Percentiles rank a stretch among this genome's conserved stretches.
These are phyloP conservation scores for Platichthys flesus DNA, from an alignment of 2,113 vertebrate genomes.

Conservation along the genomic window DNA sequence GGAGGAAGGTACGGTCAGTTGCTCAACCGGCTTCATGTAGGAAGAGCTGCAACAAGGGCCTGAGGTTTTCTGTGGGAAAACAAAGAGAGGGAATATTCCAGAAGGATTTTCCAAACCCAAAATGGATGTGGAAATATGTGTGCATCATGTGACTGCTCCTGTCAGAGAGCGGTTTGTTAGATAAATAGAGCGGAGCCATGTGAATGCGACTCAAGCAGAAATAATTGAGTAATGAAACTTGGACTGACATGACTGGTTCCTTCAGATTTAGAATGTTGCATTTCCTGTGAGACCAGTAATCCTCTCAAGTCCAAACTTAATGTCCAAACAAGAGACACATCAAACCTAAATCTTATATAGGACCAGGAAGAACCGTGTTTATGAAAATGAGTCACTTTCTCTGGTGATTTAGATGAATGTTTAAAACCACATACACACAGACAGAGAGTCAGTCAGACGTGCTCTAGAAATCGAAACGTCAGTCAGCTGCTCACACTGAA, in stretches of 20 bases:
- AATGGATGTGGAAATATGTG: conserved; percentile 62
- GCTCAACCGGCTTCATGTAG: conserved; percentile 40
- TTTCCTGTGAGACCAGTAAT: conserved; percentile 19
- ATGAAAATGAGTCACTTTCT: too few relatives aligned
- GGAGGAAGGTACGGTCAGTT: conserved; percentile 42
- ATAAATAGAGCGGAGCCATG: conserved; percentile 30
- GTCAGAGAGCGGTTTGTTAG: conserved; percentile 45
- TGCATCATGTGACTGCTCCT: conserved; percentile 48
- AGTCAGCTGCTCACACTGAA: too few relatives aligned
- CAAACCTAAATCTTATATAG: not conserved
- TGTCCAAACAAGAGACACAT: conserved; percentile 3
- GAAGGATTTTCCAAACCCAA: conserved; percentile 66
- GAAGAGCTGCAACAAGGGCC: conserved; percentile 43
- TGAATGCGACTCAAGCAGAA: conserved; percentile 52
- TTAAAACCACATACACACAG: too few relatives aligned
- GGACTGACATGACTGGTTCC: conserved; percentile 31
- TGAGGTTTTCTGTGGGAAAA: conserved; percentile 31
- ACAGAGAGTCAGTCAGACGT: too few relatives aligned
- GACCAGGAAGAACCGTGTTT: too few relatives aligned
- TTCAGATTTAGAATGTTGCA: conserved; percentile 16
- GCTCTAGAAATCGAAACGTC: too few relatives aligned
- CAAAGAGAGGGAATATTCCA: conserved; percentile 68
- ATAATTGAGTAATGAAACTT: conserved; percentile 37
- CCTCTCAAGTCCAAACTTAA: conserved; percentile 17
- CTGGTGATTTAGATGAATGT: too few relatives aligned